Base-by-base conservation (phyloP, 2,113 vertebrate species). In the Gobiocypris rarus region DNA sequence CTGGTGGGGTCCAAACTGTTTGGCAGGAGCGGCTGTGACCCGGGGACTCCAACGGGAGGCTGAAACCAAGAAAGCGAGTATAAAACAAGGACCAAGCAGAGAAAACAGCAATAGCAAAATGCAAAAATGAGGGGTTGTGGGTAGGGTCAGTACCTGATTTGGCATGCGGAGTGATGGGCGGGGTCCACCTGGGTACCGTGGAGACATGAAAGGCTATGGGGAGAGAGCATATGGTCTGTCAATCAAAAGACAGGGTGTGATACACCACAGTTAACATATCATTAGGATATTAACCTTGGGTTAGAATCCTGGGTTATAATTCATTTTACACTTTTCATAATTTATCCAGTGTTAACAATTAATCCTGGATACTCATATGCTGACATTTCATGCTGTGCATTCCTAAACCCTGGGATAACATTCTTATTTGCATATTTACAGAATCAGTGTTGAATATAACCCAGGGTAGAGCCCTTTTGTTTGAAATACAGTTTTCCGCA, bases 161-260 rank as follows among this genome's bases (percentile, higher is more conserved):
- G 96, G 95, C 96, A 98, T 97, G 92, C 97, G 94, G 86, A 97
- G 94, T n/a, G 95, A 50, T 56, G 96, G 95, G 63, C 96, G 94
- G 26, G 96, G 95, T 79, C 96, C 96, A 85, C 95, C 96, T 80
- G 97, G 96, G 92, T 97, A 97, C 84, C 96, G 92, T 19, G 96
- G 96, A 83, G 96, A 96, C 96, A 97, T 96, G 93, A 98, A 97
- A 74, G 96, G 95, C 96, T 98, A 70, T n/a, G 90, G 24, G 28
- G 38, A 81, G 56, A 81, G 17, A 85, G 67, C 81, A n/a, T 22
- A 41, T 4, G 26, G 22, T 6, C 26, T 19, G n/a, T 79, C 14
- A 79, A 45, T 63, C 56, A 45, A 79, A 14, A 77, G 48, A 28
- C 3, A 31, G 6, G 3, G 11, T 73, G n/a, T 45, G 24, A 41